A percentile compares a stretch with the other conserved stretches of the same genome.
Evolutionary conservation across 2,888 invertebrate species (phyloP).

Genomic region (Orthonychiurus folsomi): DNA sequence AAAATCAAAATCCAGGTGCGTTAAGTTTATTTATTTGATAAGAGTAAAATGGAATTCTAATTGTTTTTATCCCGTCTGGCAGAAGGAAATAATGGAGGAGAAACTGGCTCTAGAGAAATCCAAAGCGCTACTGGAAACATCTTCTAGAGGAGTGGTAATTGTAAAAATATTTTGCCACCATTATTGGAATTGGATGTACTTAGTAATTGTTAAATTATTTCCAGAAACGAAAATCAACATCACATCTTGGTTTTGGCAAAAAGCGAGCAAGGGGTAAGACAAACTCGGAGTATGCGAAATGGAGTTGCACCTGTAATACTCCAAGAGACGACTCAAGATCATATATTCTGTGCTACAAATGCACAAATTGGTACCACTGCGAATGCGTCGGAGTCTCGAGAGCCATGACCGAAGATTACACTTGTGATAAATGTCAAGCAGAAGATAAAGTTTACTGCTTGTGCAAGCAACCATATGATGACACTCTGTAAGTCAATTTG

Average conservation of each 20-base stretch:
- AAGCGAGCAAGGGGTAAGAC: conserved; percentile 45
- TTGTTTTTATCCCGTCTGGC: not conserved
- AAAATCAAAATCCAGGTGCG: not conserved
- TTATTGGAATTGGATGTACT: not conserved
- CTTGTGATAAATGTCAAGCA: conserved; percentile 76
- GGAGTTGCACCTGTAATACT: conserved; percentile 79
- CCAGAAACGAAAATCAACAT: conserved; percentile 1
- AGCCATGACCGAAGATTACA: conserved; percentile 83
- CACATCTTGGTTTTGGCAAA: not conserved
- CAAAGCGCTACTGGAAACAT: not conserved
- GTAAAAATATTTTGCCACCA: too few species aligned
- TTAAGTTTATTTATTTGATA: not conserved
- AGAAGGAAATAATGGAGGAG: not conserved
- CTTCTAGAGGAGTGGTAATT: not conserved
- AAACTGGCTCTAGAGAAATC: not conserved
- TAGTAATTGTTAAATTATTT: not conserved
- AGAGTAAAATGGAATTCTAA: not conserved
- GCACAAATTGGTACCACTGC: conserved; percentile 98
- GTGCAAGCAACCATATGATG: conserved; percentile 92
- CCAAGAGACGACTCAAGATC: conserved; percentile 88
- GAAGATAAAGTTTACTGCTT: conserved; percentile 91
- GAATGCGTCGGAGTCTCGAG: conserved; percentile 91
- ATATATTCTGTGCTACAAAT: conserved; percentile 94
- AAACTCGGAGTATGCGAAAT: conserved; percentile 55
- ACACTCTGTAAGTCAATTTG: conserved; percentile 69